Percentiles rank a stretch among this genome's conserved stretches.
phyloP scores from a whole-genome alignment of 2,113 vertebrate genomes.

The Anser brachyrhynchus region DNA sequence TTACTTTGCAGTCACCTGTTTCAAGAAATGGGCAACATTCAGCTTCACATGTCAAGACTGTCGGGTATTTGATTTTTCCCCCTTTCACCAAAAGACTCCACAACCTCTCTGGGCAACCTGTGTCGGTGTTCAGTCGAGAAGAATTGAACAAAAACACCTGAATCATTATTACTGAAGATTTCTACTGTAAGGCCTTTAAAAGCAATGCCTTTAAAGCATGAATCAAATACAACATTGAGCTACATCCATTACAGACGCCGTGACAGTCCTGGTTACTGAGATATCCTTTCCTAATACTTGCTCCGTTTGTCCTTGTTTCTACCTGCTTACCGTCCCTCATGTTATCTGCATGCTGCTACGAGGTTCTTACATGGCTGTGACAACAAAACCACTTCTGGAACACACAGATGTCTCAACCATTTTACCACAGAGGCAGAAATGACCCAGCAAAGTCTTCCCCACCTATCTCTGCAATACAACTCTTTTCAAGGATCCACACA shows the following conservation, averaged over 20 bases:
- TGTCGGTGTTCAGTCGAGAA: background rate
- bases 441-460: background rate
- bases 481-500: background rate
- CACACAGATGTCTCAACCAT: background rate
- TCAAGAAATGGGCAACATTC: background rate
- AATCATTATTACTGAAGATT: background rate
- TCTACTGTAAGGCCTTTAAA: background rate
- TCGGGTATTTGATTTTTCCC: background rate
- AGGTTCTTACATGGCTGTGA: background rate
- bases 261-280: background rate
- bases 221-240: background rate
- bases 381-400: background rate
- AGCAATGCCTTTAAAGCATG: background rate
- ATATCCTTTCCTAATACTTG: background rate
- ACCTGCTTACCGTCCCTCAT: background rate
- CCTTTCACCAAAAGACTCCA: background rate
- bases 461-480: background rate
- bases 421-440: background rate
- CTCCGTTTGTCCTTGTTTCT: background rate
- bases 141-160: background rate
- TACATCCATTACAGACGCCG: background rate
- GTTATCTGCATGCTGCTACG: background rate
- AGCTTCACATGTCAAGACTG: background rate
- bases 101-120: too few species aligned
- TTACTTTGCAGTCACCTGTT: slow-evolving; percentile 69